A percentile compares a stretch with the other conserved stretches of the same genome.
Conservation (phyloP, 2,113 vertebrate genomes). For the Athene cunicularia region DNA sequence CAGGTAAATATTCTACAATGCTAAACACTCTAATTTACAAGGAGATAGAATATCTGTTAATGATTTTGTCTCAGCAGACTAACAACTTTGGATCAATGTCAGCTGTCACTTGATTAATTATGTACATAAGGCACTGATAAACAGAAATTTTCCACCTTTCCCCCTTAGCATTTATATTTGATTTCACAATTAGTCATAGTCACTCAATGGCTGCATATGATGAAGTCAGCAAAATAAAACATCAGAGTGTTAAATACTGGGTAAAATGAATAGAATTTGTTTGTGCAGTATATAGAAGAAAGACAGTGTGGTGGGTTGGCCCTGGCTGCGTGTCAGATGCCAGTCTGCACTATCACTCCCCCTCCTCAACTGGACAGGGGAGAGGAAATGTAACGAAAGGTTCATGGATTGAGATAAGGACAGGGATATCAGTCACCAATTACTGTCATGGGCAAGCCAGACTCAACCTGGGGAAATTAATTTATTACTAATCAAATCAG, state of each 20-base stretch:
- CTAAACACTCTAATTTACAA: constrained; percentile 11
- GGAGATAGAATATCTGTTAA: constrained; percentile 7
- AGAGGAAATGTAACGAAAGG: too few relatives aligned
- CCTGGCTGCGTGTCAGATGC: too few relatives aligned
- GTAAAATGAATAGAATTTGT: not conserved
- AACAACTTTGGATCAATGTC: constrained; percentile 44
- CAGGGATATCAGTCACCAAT: too few relatives aligned
- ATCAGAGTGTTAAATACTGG: not conserved
- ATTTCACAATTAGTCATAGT: constrained; percentile 29
- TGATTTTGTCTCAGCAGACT: constrained; percentile 22
- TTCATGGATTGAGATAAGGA: too few relatives aligned
- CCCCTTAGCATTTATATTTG: not conserved
- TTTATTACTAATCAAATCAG: too few relatives aligned
- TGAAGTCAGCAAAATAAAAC: not conserved
- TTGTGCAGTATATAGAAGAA: not conserved
- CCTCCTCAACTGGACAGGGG: too few relatives aligned
- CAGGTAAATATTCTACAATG: not conserved
- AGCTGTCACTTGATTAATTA: constrained; percentile 51
- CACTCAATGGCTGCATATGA: not conserved
- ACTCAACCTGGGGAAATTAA: too few relatives aligned
- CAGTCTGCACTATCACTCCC: too few relatives aligned
- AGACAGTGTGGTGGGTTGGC: not conserved
- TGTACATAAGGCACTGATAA: not conserved
- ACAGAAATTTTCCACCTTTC: constrained; percentile 5
- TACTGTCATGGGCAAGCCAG: too few relatives aligned